Percentiles rank a stretch among this genome's conserved stretches.
Conservation (phyloP, 2,113 vertebrate species). For the Petroica traversi region DNA sequence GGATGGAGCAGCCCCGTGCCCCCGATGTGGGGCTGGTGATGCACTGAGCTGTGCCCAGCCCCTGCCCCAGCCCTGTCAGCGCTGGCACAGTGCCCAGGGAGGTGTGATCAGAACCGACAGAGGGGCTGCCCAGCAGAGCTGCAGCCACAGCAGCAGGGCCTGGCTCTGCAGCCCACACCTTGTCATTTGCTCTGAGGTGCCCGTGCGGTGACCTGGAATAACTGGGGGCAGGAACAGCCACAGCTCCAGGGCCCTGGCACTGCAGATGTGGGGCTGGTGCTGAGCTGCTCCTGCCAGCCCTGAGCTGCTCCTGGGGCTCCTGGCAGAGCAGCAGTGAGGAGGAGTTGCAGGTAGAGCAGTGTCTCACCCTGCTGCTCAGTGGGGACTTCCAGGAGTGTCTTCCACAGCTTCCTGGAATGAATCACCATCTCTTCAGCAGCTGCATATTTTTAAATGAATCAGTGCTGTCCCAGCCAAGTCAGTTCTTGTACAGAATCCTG, state of each 20-base stretch:
- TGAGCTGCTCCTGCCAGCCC: neutral
- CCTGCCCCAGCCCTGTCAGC: neutral
- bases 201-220: neutral
- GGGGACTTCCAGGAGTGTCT: neutral
- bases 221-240: neutral
- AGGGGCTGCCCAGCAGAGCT: neutral
- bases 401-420: neutral
- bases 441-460: neutral
- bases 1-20: neutral
- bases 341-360: neutral
- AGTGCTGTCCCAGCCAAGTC: neutral
- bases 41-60: neutral
- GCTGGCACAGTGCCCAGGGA: neutral
- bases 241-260: neutral
- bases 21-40: accelerated
- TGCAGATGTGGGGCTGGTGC: neutral
- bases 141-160: neutral
- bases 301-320: accelerated
- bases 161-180: neutral
- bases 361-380: neutral
- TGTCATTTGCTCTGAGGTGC: neutral
- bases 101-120: neutral
- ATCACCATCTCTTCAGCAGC: neutral
- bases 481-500: neutral
- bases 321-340: neutral